phyloP scores from a whole-genome alignment of 2,888 invertebrate species.

The Cryptus armator region DNA sequence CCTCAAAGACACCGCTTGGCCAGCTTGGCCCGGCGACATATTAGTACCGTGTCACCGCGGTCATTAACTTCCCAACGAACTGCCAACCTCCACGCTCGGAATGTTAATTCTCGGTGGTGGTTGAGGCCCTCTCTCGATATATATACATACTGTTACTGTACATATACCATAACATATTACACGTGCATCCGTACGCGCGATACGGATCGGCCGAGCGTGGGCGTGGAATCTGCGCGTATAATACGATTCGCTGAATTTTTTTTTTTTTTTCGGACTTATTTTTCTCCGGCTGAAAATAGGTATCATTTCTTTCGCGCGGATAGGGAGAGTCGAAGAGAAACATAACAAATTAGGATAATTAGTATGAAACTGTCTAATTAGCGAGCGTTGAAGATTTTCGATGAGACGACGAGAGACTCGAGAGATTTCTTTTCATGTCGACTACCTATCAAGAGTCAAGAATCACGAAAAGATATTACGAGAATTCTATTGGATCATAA shows the following conservation, averaged over 20 bases:
- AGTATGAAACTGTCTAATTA: slow-evolving; percentile 63
- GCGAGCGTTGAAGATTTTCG: slow-evolving; percentile 28
- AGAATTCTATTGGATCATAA: no score
- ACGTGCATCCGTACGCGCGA: slow-evolving; percentile 47
- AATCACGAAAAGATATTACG: background rate
- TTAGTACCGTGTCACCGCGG: slow-evolving; percentile 82
- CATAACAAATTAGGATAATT: slow-evolving; percentile 57
- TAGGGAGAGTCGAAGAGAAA: background rate
- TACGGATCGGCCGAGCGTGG: slow-evolving; percentile 60
- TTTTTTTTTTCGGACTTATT: slow-evolving; percentile 35
- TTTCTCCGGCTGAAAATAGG: slow-evolving; percentile 36
- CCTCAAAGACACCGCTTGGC: slow-evolving; percentile 82
- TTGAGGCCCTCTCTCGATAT: slow-evolving; percentile 33
- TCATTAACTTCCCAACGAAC: slow-evolving; percentile 77
- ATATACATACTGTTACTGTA: slow-evolving; percentile 27
- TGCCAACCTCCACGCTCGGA: slow-evolving; percentile 76
- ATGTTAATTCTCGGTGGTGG: slow-evolving; percentile 77
- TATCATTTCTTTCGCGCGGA: slow-evolving; percentile 39
- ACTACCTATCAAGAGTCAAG: background rate
- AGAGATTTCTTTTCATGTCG: background rate
- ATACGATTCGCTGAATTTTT: slow-evolving; percentile 45
- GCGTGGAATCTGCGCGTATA: slow-evolving; percentile 60
- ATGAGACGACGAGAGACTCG: background rate
- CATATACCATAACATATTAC: slow-evolving; percentile 50
- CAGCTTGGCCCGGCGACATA: slow-evolving; percentile 78